Percentiles rank a stretch among this genome's conserved stretches.
Evolutionary conservation across 64 coral and sea anemone species (phyloP).

Genomic region (Actinia equina): DNA sequence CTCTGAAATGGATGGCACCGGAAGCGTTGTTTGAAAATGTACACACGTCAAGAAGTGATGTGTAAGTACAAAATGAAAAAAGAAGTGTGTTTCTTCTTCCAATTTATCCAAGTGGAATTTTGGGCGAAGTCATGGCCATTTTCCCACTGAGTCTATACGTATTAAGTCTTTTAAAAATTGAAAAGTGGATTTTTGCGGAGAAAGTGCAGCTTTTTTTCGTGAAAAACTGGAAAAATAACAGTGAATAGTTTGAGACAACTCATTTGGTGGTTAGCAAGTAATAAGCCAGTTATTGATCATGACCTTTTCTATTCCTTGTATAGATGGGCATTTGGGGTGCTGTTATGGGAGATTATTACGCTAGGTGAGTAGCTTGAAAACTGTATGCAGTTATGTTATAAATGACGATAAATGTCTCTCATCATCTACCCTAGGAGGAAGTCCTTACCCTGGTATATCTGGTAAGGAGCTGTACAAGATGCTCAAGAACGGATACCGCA

Average conservation of each 20-base stretch:
- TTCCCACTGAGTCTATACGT: too few relatives aligned
- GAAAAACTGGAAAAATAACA: too few relatives aligned
- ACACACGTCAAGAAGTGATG: conserved; percentile 72
- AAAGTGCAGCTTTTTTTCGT: too few relatives aligned
- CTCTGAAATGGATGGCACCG: conserved; percentile 85
- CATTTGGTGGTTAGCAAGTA: too few relatives aligned
- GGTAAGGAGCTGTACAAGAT: conserved; percentile 72
- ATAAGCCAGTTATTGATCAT: background rate
- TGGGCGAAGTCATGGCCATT: too few relatives aligned
- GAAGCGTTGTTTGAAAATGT: conserved; percentile 76
- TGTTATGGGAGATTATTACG: conserved; percentile 57
- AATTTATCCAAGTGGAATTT: too few relatives aligned
- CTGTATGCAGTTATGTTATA: background rate
- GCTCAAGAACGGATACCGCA: conserved; percentile 79
- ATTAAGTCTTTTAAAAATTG: too few relatives aligned
- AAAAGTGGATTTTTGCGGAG: too few relatives aligned
- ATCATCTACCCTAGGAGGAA: conserved; percentile 34
- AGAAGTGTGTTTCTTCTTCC: too few relatives aligned
- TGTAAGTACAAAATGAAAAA: conserved; percentile 34
- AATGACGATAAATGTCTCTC: background rate
- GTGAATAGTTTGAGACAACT: too few relatives aligned
- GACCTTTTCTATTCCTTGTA: background rate
- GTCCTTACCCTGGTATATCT: conserved; percentile 69
- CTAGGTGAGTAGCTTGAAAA: conserved; percentile 42
- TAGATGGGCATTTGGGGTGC: conserved; percentile 54